A percentile compares a stretch with the other conserved stretches of the same genome.
These are phyloP conservation scores for Pterois miles DNA, from an alignment of 2,797 vertebrate genomes.

Conservation along the genomic window DNA sequence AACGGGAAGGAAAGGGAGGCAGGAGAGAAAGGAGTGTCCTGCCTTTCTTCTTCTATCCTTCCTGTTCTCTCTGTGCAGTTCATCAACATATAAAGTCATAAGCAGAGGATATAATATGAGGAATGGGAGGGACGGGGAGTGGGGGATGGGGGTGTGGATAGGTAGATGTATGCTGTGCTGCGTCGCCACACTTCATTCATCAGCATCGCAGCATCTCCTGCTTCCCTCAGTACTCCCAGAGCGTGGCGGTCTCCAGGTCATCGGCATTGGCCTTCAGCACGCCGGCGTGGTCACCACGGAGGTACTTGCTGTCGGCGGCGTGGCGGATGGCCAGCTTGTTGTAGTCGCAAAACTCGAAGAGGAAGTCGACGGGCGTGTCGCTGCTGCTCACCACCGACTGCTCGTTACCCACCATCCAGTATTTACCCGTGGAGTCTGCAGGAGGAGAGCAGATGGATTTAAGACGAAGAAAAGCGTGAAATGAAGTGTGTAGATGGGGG, in stretches of 20 bases:
- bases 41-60: constrained; percentile 42
- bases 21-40: constrained; percentile 15
- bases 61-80: constrained; percentile 71
- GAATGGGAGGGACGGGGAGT: not conserved
- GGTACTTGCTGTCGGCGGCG: constrained; percentile 89
- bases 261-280: constrained; percentile 96
- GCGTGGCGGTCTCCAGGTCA: constrained; percentile 91
- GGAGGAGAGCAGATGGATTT: not conserved
- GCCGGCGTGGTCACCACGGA: constrained; percentile 96
- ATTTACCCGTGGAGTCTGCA: constrained; percentile 96
- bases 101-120: constrained; percentile 39
- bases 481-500: not conserved
- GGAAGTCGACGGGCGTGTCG: constrained; percentile 92
- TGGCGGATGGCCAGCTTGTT: constrained; percentile 96
- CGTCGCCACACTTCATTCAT: constrained; percentile 15
- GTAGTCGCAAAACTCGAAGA: constrained; percentile 98
- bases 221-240: constrained; percentile 94
- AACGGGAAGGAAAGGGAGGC: constrained; percentile 32
- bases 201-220: constrained; percentile 11
- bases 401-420: constrained; percentile 95
- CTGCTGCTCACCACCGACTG: constrained; percentile 95
- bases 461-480: not conserved
- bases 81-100: constrained; percentile 66
- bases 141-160: not conserved
- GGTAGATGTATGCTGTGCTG: constrained; percentile 32